A percentile compares a stretch with the other conserved stretches of the same genome.
phyloP scores from a whole-genome alignment of 2,113 vertebrate species.

The Mus spicilegus region DNA sequence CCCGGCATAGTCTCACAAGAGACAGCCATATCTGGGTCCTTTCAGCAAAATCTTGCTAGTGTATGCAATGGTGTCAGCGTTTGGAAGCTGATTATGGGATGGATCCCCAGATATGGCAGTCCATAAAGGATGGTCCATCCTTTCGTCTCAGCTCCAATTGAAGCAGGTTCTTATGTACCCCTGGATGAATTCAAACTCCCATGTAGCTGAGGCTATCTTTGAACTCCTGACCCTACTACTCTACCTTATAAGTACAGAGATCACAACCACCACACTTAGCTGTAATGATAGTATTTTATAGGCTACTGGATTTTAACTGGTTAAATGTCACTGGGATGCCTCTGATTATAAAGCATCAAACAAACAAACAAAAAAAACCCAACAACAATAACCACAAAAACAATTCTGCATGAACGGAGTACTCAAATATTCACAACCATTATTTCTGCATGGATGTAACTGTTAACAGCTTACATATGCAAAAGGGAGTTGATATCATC shows the following conservation, averaged over 20 bases:
- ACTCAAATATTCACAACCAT: not conserved
- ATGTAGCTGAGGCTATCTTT: not conserved
- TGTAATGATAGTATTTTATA: not conserved
- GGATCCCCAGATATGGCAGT: too few species aligned
- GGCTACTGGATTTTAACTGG: not conserved
- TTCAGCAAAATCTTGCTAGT: too few species aligned
- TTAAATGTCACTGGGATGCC: not conserved
- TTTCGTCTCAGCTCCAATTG: too few species aligned
- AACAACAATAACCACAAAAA: too few species aligned
- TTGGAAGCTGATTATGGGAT: too few species aligned
- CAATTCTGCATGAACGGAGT: not conserved
- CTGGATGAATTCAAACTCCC: not conserved
- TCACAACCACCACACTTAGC: not conserved
- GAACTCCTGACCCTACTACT: not conserved
- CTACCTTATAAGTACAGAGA: not conserved
- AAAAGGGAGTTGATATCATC: not conserved
- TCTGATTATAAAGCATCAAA: not conserved
- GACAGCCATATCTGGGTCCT: too few species aligned
- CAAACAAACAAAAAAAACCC: too few species aligned
- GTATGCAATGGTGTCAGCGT: too few species aligned
- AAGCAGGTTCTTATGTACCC: not conserved
- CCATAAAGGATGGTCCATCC: too few species aligned
- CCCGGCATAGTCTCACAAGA: too few species aligned
- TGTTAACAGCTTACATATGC: not conserved
- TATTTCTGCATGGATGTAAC: not conserved